Evolutionary conservation across 2,888 invertebrate genomes (phyloP).

Genomic region (Cactoblastis cactorum): DNA sequence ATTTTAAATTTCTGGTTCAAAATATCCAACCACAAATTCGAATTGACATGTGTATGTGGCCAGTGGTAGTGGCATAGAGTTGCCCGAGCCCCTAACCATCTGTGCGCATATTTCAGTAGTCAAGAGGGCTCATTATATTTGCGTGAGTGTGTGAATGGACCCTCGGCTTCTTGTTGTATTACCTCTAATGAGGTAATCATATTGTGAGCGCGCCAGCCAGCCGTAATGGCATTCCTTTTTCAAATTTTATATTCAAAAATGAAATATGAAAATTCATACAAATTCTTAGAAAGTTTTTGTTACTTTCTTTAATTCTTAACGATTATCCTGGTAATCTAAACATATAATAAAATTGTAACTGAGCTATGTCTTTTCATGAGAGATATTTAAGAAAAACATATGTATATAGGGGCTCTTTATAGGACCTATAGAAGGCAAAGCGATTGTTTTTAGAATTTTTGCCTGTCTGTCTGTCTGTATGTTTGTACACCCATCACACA

Average conservation of each 20-base stretch:
- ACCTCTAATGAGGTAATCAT: constrained; percentile 1
- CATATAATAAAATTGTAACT: too few relatives aligned
- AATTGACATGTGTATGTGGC: not conserved
- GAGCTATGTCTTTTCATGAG: too few relatives aligned
- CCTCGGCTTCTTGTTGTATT: not conserved
- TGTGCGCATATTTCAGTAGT: not conserved
- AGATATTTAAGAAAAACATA: too few relatives aligned
- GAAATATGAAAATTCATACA: too few relatives aligned
- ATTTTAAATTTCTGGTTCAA: not conserved
- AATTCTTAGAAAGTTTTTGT: too few relatives aligned
- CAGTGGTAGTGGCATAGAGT: not conserved
- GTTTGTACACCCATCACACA: too few relatives aligned
- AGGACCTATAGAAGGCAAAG: too few relatives aligned
- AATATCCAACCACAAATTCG: not conserved
- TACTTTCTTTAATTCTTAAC: too few relatives aligned
- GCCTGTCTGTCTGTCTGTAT: too few relatives aligned
- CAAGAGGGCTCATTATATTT: not conserved
- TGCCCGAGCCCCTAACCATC: not conserved
- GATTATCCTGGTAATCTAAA: too few relatives aligned
- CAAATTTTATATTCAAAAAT: not conserved
- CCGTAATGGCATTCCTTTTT: not conserved
- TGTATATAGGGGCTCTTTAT: too few relatives aligned
- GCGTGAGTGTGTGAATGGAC: not conserved
- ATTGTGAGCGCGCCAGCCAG: not conserved
- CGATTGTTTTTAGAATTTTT: too few relatives aligned